phyloP scores from a whole-genome alignment of 2,113 vertebrate species.

The Mirza zaza region DNA sequence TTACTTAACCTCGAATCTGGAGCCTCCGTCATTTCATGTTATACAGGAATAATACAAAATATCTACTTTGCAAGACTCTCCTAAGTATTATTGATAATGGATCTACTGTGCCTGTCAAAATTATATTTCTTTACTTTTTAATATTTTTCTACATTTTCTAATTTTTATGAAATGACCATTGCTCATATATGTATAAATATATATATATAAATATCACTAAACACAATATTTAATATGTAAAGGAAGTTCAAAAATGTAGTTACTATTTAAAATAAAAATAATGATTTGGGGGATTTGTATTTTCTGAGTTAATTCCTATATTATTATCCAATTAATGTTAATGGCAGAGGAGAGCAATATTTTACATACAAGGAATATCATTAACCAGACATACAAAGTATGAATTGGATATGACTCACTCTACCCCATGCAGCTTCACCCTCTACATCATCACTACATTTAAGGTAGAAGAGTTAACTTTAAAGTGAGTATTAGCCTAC shows the following conservation, averaged over 20 bases:
- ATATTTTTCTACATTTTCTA: not conserved
- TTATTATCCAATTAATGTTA: not conserved
- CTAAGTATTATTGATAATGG: not conserved
- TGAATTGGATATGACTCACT: not conserved
- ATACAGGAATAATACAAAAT: not conserved
- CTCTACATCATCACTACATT: not conserved
- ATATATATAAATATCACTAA: not conserved
- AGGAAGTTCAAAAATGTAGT: not conserved
- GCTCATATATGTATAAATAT: not conserved
- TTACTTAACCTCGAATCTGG: not conserved
- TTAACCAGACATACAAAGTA: not conserved
- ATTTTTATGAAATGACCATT: not conserved
- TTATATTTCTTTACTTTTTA: not conserved
- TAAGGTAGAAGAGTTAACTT: not conserved
- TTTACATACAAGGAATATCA: not conserved
- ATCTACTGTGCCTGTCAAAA: not conserved
- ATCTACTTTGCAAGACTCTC: not conserved
- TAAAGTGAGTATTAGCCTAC: not conserved
- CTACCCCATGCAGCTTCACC: rapidly evolving
- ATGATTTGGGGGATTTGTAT: not conserved
- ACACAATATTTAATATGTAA: not conserved
- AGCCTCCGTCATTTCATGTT: not conserved
- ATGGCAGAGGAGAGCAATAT: not conserved
- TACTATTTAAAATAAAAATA: not conserved
- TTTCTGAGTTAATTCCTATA: not conserved